Base-by-base conservation (phyloP, 1,140 invertebrate species). In the Chymomyza costata region DNA sequence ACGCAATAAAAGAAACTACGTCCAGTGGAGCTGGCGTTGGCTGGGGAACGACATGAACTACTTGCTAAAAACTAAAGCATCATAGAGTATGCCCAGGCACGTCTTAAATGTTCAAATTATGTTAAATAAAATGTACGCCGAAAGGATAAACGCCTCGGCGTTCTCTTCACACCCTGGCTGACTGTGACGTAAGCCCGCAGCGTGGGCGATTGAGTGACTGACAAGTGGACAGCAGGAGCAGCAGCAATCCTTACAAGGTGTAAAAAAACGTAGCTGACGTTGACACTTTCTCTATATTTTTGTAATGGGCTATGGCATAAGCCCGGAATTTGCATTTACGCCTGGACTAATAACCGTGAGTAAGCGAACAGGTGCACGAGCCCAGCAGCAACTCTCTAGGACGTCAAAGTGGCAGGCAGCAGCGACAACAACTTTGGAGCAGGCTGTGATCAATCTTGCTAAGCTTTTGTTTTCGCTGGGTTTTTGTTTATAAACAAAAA, bases 31-130 rank as follows among this genome's bases (percentile, higher is more conserved):
- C 13, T 21, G 46, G 19, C 39, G n/a, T 44, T 55, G 56, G 28
- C 31, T 10, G 18, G 41, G 62, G 41, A 44, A 41, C 39, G 41
- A 16, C 34, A 49, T 18, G 19, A 21, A 39, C 7, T 28, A 2
- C 15, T 18, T 31, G 32, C 21, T n/a, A 55, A 80, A 80, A 71
- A 68, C 73, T 80, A 80, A 80, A 80, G 64, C 67, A 64, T 53
- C 59, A 68, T 73, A 74, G 62, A 67, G n/a, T 80, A 80, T 80
- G 73, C 73, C 34, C 63, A 80, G 67, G 64, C 73, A 80, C 73
- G 73, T 80, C 73, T 80, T 80, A 80, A 80, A 80, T 80, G 73
- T 80, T 73, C 58, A 80, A 80, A 80, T 80, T 80, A 80, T 80
- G 73, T 80, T 73, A 80, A 80, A 80, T 80, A 81, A 81, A 80